Conservation (phyloP, 1,140 invertebrate genomes). For the Octopus bimaculoides region DNA sequence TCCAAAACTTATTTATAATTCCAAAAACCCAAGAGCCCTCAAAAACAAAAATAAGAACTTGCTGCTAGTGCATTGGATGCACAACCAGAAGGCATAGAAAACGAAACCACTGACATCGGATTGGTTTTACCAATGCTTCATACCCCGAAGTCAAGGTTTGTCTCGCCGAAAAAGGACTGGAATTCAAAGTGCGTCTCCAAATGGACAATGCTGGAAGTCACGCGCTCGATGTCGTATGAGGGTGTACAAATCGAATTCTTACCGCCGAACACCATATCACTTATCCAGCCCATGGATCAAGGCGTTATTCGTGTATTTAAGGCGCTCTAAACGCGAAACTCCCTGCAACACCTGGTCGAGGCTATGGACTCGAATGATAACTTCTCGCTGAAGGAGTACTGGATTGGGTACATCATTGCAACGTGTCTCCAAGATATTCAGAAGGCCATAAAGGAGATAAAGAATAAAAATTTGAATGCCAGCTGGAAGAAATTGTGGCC, state of each 20-base stretch:
- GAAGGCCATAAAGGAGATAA: background rate
- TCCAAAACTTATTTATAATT: background rate
- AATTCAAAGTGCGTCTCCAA: background rate
- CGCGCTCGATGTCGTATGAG: background rate
- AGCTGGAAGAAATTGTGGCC: background rate
- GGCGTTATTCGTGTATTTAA: background rate
- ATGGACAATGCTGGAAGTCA: background rate
- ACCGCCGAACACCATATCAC: background rate
- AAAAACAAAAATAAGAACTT: conserved; percentile 2
- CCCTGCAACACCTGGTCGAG: conserved; percentile 1
- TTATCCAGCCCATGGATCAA: background rate
- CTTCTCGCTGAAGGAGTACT: conserved; percentile 4
- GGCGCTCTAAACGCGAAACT: background rate
- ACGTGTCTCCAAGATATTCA: background rate
- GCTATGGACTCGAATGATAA: background rate
- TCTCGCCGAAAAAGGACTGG: background rate
- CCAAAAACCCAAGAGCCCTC: background rate
- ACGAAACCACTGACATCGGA: background rate
- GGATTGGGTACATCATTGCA: background rate
- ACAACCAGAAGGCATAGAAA: background rate
- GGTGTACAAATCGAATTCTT: background rate
- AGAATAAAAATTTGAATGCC: background rate
- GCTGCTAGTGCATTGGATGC: background rate
- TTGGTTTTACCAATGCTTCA: conserved; percentile 1
- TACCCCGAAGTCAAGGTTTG: background rate